Evolutionary conservation across 2,113 vertebrate species (phyloP).

Genomic region (Eclectus roratus): DNA sequence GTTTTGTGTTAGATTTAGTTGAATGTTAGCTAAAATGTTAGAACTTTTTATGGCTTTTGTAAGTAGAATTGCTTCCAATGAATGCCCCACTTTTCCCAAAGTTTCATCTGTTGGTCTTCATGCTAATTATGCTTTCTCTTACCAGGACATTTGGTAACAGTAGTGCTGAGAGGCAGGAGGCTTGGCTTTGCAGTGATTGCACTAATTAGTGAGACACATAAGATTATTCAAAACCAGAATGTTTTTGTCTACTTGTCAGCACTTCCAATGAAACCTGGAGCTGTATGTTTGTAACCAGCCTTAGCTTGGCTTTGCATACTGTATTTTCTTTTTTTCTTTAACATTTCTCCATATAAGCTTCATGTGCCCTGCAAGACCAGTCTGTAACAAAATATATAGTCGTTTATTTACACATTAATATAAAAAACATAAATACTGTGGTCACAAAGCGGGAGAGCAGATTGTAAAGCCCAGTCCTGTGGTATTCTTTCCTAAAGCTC

Average conservation of each 20-base stretch:
- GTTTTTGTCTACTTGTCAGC: background rate
- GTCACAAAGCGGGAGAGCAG: background rate
- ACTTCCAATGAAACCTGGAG: background rate
- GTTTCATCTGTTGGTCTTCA: background rate
- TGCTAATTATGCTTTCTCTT: background rate
- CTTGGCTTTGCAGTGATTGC: background rate
- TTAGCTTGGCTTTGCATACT: background rate
- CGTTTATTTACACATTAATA: background rate
- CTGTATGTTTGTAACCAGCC: background rate
- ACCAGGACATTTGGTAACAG: background rate
- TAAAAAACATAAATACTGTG: background rate
- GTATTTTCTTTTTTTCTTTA: background rate
- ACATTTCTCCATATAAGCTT: background rate
- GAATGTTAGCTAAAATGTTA: background rate
- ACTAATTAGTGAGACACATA: background rate
- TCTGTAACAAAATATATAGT: background rate
- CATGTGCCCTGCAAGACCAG: background rate
- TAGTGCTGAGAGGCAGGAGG: background rate
- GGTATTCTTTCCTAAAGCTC: background rate
- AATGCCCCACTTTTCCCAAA: background rate
- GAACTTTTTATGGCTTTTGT: background rate
- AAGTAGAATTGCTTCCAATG: conserved; percentile 16
- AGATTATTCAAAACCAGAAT: background rate
- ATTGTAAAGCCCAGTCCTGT: background rate
- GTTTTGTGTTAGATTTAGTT: conserved; percentile 27